These are phyloP conservation scores for Mustela nigripes DNA, from an alignment of 2,113 vertebrate species.

Conservation along the genomic window DNA sequence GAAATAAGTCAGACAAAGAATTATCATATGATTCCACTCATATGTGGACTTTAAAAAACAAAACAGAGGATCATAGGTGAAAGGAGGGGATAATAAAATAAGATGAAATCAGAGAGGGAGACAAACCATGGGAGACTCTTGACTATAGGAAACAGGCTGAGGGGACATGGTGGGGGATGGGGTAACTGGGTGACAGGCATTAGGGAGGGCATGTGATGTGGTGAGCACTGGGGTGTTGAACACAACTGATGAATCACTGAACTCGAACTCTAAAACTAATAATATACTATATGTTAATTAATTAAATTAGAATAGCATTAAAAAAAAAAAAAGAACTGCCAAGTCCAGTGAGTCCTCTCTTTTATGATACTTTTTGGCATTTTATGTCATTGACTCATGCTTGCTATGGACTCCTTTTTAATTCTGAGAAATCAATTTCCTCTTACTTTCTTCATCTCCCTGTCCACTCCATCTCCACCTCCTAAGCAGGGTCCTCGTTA, in stretches of 20 bases:
- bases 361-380: not conserved
- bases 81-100: not conserved
- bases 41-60: not conserved
- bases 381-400: not conserved
- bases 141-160: no score
- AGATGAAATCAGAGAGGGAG: no score
- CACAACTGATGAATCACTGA: not conserved
- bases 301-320: not conserved
- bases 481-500: not conserved
- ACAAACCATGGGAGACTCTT: no score
- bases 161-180: no score
- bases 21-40: not conserved
- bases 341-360: not conserved
- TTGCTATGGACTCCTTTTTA: not conserved
- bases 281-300: not conserved
- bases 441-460: not conserved
- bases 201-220: not conserved
- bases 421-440: not conserved
- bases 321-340: not conserved
- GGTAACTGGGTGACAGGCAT: no score
- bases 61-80: not conserved
- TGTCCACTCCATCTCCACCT: not conserved
- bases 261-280: not conserved
- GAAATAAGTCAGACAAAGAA: not conserved
- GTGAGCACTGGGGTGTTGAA: not conserved